Evolutionary conservation across 2,797 vertebrate species (phyloP).

Genomic region (Carapus acus): DNA sequence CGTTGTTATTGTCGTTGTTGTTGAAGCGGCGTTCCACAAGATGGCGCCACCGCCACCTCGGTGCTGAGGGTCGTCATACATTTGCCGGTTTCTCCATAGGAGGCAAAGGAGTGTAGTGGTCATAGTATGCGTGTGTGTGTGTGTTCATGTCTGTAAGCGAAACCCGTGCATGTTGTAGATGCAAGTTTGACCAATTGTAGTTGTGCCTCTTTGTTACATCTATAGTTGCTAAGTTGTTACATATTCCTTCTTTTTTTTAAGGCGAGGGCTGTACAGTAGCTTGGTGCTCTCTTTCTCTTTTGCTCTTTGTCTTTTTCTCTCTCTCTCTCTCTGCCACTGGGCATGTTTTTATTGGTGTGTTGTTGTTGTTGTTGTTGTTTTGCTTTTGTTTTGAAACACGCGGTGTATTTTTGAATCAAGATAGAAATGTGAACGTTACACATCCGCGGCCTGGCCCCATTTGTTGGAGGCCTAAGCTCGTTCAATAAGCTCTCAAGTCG

Average conservation of each 20-base stretch:
- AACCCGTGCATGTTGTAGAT: slow-evolving; percentile 37
- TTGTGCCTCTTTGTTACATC: slow-evolving; percentile 52
- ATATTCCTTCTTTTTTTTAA: slow-evolving; percentile 50
- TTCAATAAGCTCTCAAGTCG: slow-evolving; percentile 51
- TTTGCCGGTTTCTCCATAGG: slow-evolving; percentile 39
- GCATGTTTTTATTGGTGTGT: slow-evolving; percentile 19
- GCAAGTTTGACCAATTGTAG: slow-evolving; percentile 37
- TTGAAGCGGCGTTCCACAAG: slow-evolving; percentile 36
- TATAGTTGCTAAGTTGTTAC: slow-evolving; percentile 62
- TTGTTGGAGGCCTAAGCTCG: slow-evolving; percentile 40
- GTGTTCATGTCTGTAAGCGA: slow-evolving; percentile 23
- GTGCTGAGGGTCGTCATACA: slow-evolving; percentile 40
- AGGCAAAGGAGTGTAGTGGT: slow-evolving; percentile 29
- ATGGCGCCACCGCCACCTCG: slow-evolving; percentile 41
- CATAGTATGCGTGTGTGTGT: slow-evolving; percentile 4
- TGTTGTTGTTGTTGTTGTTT: slow-evolving; percentile 27
- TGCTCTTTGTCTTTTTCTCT: slow-evolving; percentile 38
- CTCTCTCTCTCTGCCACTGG: slow-evolving; percentile 32
- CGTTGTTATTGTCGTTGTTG: no score
- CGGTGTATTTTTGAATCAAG: slow-evolving; percentile 43
- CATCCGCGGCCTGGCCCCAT: slow-evolving; percentile 41
- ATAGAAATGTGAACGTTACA: slow-evolving; percentile 63
- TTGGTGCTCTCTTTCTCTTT: slow-evolving; percentile 46
- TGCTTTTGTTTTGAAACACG: slow-evolving; percentile 15
- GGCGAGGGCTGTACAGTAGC: slow-evolving; percentile 48